Evolutionary conservation across 2,888 invertebrate species (phyloP).

Genomic region (Nebria brevicollis): DNA sequence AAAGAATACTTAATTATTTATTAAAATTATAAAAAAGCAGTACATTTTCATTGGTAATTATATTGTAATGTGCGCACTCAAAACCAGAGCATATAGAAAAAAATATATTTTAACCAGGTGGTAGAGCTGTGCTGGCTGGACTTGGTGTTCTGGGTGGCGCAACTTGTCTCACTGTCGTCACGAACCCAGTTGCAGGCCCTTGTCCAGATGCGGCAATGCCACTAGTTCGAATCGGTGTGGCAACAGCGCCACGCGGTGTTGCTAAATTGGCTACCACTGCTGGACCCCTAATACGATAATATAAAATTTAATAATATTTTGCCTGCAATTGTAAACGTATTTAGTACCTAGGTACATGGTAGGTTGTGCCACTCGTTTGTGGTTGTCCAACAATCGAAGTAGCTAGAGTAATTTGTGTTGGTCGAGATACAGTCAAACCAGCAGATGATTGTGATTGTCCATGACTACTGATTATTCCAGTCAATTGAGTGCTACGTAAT

Average conservation of each 20-base stretch:
- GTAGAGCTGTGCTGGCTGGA: conserved; percentile 61
- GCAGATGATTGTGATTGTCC: conserved; percentile 53
- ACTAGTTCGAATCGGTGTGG: conserved; percentile 60
- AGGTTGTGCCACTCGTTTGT: conserved; percentile 56
- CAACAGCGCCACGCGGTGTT: conserved; percentile 73
- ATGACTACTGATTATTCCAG: conserved; percentile 49
- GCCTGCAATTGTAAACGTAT: conserved; percentile 53
- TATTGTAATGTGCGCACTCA: conserved; percentile 38
- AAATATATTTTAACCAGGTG: conserved; percentile 52
- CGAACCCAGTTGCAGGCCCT: conserved; percentile 26
- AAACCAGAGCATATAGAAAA: no score
- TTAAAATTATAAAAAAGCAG: no score
- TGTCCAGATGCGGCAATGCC: conserved; percentile 57
- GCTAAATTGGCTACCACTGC: conserved; percentile 81
- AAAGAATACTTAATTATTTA: background rate
- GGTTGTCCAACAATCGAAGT: conserved; percentile 58
- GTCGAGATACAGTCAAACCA: conserved; percentile 57
- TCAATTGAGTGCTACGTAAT: conserved; percentile 5
- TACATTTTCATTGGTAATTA: no score
- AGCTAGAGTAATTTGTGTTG: conserved; percentile 60
- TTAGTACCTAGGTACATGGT: conserved; percentile 59
- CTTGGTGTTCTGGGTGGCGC: conserved; percentile 60
- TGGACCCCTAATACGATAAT: conserved; percentile 64
- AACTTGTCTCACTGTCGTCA: conserved; percentile 35
- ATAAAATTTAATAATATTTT: conserved; percentile 56